phyloP scores from a whole-genome alignment of 2,797 vertebrate genomes.

The Meriones psammophilus region DNA sequence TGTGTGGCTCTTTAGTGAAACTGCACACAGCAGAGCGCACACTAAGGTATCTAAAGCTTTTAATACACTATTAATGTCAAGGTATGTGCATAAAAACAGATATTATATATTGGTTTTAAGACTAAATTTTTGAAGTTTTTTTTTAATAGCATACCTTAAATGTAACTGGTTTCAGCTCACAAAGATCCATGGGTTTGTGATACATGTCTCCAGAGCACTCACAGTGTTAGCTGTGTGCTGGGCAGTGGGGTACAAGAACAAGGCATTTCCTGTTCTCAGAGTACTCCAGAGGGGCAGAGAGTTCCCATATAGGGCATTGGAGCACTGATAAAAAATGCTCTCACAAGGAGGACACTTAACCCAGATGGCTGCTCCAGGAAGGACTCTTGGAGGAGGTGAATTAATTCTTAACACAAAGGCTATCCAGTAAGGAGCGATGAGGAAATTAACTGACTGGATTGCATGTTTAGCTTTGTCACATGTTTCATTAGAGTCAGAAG shows the following conservation, averaged over 20 bases:
- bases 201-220: not conserved
- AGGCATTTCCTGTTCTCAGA: not conserved
- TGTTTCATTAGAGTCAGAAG: slow-evolving; percentile 17
- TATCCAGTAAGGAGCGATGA: not conserved
- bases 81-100: slow-evolving; percentile 22
- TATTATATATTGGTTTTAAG: slow-evolving; percentile 34
- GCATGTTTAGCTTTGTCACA: not conserved
- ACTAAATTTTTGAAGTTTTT: not conserved
- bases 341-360: not conserved
- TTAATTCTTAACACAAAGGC: slow-evolving; percentile 17
- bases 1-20: not conserved
- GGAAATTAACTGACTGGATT: not conserved
- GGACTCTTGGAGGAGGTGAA: not conserved
- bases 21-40: not conserved
- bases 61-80: slow-evolving; percentile 56
- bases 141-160: slow-evolving; percentile 28
- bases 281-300: not conserved
- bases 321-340: not conserved
- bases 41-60: slow-evolving; percentile 14
- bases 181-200: not conserved
- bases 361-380: not conserved
- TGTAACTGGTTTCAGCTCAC: slow-evolving; percentile 38
- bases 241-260: not conserved
- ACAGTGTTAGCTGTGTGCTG: not conserved
- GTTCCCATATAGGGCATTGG: not conserved